phyloP scores from a whole-genome alignment of 2,888 invertebrate species.

The Scaptomyza caliginosa region DNA sequence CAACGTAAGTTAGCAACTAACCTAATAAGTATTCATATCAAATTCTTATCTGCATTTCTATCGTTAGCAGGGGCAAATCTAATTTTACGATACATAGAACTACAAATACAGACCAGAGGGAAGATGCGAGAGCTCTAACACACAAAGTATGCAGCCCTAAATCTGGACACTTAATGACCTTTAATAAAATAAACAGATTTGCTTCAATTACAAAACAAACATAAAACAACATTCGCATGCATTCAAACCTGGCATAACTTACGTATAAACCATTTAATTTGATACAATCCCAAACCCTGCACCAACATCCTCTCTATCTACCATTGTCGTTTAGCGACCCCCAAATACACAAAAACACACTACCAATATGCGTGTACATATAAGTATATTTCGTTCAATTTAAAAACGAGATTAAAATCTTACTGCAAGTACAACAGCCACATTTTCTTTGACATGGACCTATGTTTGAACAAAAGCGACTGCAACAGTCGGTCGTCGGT shows the following conservation, averaged over 20 bases:
- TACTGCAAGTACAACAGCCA: slow-evolving; percentile 42
- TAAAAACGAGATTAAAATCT: slow-evolving; percentile 58
- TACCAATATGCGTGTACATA: slow-evolving; percentile 42
- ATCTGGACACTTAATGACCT: slow-evolving; percentile 49
- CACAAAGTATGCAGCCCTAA: slow-evolving; percentile 27
- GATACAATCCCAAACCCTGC: slow-evolving; percentile 24
- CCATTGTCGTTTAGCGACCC: slow-evolving; percentile 41
- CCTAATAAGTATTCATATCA: slow-evolving; percentile 27
- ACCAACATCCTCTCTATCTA: slow-evolving; percentile 11
- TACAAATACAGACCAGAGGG: slow-evolving; percentile 25
- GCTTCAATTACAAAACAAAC: slow-evolving; percentile 48
- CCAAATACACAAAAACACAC: not conserved
- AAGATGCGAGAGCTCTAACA: slow-evolving; percentile 22
- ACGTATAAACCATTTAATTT: slow-evolving; percentile 56
- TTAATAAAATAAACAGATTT: slow-evolving; percentile 67
- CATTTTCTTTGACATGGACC: slow-evolving; percentile 36
- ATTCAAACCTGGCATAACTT: slow-evolving; percentile 63
- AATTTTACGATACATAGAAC: slow-evolving; percentile 46
- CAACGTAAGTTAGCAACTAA: slow-evolving; percentile 61
- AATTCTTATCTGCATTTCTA: slow-evolving; percentile 66
- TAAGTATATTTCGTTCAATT: slow-evolving; percentile 64
- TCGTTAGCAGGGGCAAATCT: slow-evolving; percentile 59
- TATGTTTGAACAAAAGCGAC: slow-evolving; percentile 28
- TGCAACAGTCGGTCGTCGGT: slow-evolving; percentile 41
- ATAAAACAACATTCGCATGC: slow-evolving; percentile 50